Evolutionary conservation across 2,888 invertebrate genomes (phyloP), one percentile per base, ranked within the genome.

Genomic region (Clistopyga incitator): DNA sequence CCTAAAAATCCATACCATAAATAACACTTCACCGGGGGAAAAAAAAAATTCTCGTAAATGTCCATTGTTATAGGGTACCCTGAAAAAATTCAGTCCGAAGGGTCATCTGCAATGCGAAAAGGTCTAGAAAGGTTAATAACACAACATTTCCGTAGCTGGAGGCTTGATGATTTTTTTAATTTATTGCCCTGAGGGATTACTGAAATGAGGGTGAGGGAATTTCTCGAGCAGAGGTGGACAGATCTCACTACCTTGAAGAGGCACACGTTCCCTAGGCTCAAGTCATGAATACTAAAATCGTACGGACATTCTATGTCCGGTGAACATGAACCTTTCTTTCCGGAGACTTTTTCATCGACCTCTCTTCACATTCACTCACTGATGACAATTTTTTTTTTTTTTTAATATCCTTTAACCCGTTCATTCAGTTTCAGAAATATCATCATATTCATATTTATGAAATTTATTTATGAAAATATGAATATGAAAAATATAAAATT

Each of bases 281-380:
- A 29, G 50, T 68, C 47, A 50, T 68, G 50, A 29, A 68, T 50
- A 50, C n/a, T 42, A 23, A 67, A 67, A 67, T 56, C 23, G 23
- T 56, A 13, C 10, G 10, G 38, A 23, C 56, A 23, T 2, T 25
- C 0, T 23, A 23, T 13, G 13, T 25, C 20, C 45, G 15, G 15
- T 45, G 3, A 15, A 15, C 15, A 15, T 45, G 45, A 13, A 20
- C 6, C 11, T 23, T 11, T 8, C 8, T 20, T 52, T 54, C 20
- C 54, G 23, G 54, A 8, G 18, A 18, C 18, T 52, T 20, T n/a
- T 34, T 29, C n/a, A 15, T 34, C 34, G 15, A 3, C 15, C n/a
- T 61, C 4, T 59, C n/a, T 13, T 34, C n/a, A 38, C 10, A n/a
- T 61, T n/a, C 0, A 45, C 45, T 45, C 45, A 15, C 8, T 1